Conservation (phyloP, 2,888 invertebrate species). For the Drosophila atripex region DNA sequence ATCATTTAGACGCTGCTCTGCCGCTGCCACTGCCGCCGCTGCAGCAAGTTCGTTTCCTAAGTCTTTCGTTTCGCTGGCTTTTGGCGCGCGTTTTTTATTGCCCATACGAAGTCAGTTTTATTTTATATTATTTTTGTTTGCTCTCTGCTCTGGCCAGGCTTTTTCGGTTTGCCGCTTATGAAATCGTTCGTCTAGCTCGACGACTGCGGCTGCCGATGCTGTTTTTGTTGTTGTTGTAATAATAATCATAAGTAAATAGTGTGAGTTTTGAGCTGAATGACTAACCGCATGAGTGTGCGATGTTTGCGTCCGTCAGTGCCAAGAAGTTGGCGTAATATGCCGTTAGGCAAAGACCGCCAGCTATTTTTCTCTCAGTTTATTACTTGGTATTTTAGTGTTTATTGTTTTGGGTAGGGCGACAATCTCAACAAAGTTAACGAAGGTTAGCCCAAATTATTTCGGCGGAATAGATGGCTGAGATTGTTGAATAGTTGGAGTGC, state of each 20-base stretch:
- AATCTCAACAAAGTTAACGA: conserved; percentile 27
- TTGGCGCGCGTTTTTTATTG: conserved; percentile 41
- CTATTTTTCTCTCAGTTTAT: conserved; percentile 27
- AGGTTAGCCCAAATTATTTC: conserved; percentile 32
- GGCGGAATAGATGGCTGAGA: conserved; percentile 8
- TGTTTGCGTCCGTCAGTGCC: conserved; percentile 11
- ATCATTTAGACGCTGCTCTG: conserved; percentile 13
- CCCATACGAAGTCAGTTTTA: conserved; percentile 33
- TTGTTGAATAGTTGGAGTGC: conserved; percentile 3
- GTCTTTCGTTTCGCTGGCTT: conserved; percentile 32
- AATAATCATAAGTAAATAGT: conserved; percentile 65
- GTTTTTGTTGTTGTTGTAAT: conserved; percentile 39
- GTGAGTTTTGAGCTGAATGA: conserved; percentile 28
- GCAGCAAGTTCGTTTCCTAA: conserved; percentile 45
- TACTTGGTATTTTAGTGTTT: conserved; percentile 22
- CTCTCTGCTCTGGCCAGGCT: conserved; percentile 2
- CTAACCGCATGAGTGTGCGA: conserved; percentile 21
- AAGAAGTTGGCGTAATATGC: conserved; percentile 35
- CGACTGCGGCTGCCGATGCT: not conserved
- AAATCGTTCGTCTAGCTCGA: conserved; percentile 15
- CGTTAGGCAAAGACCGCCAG: conserved; percentile 34
- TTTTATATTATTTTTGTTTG: conserved; percentile 33
- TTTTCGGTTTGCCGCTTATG: conserved; percentile 25
- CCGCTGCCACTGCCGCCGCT: not conserved
- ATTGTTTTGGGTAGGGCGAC: conserved; percentile 63